These are phyloP conservation scores for Microtus pennsylvanicus DNA, from an alignment of 2,113 vertebrate genomes.

Conservation along the genomic window DNA sequence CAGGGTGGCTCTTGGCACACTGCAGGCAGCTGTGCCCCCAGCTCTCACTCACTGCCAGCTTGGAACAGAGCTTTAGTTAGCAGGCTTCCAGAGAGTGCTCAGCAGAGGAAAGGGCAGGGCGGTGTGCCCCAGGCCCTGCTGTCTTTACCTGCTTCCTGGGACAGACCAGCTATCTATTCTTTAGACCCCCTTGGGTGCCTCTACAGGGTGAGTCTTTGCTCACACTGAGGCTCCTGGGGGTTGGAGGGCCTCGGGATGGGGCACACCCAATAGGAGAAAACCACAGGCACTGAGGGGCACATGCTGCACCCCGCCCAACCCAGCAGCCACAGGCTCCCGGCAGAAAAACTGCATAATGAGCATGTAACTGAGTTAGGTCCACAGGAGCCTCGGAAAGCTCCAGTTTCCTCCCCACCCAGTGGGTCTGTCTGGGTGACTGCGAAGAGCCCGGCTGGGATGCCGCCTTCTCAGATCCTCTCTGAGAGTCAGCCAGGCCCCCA, in stretches of 20 bases:
- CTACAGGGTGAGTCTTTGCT: background rate
- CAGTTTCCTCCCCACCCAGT: slow-evolving; percentile 79
- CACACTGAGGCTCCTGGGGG: background rate
- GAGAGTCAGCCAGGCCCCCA: slow-evolving; percentile 41
- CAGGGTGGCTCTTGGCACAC: slow-evolving; percentile 54
- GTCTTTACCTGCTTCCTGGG: background rate
- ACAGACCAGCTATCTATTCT: background rate
- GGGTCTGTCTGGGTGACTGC: slow-evolving; percentile 75
- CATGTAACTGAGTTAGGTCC: slow-evolving; percentile 85
- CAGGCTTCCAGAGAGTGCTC: background rate
- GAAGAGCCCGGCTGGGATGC: slow-evolving; percentile 66
- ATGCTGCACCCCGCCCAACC: rapidly evolving
- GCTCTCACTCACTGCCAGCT: background rate
- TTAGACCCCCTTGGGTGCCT: background rate
- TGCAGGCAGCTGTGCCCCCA: slow-evolving; percentile 44
- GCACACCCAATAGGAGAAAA: background rate
- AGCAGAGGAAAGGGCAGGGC: background rate
- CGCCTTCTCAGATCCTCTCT: slow-evolving; percentile 60
- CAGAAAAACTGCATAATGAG: slow-evolving; percentile 80
- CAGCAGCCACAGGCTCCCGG: slow-evolving; percentile 44
- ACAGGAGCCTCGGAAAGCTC: slow-evolving; percentile 79
- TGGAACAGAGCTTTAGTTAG: background rate
- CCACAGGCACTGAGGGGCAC: background rate
- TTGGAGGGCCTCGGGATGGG: background rate
- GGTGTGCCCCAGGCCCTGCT: background rate